Conservation (phyloP, 2,888 invertebrate species). For the Tipula lateralis region DNA sequence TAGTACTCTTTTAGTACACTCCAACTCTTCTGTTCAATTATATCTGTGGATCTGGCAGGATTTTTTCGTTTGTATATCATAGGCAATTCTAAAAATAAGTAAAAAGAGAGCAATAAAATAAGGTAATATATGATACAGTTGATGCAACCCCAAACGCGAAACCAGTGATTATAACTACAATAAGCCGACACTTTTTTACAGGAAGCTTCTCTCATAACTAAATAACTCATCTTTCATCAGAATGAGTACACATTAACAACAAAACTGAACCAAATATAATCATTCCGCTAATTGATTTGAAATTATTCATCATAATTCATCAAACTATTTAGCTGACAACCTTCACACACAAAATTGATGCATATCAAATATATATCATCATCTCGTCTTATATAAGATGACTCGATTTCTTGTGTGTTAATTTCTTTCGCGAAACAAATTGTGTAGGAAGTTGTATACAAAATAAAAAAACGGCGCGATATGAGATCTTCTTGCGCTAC, state of each 20-base stretch:
- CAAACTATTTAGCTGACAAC: neutral
- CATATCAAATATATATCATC: neutral
- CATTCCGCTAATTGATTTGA: neutral
- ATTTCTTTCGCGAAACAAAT: neutral
- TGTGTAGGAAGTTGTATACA: neutral
- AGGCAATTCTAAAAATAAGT: no score
- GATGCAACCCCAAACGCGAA: no score
- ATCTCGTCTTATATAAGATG: neutral
- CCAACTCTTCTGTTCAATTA: no score
- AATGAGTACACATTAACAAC: neutral
- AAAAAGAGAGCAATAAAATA: no score
- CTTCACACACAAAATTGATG: neutral
- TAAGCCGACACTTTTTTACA: no score
- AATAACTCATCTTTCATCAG: neutral
- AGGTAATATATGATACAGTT: no score
- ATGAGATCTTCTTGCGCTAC: neutral
- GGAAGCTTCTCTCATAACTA: neutral
- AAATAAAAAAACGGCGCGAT: neutral
- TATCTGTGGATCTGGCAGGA: no score
- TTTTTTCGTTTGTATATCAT: no score
- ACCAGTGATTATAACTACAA: no score
- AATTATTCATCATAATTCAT: neutral
- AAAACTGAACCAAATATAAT: neutral
- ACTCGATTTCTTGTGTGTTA: neutral
- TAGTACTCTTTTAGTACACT: no score